Percentiles rank a stretch among this genome's conserved stretches.
Conservation (phyloP, 2,797 vertebrate species). For the Danio albolineatus region DNA sequence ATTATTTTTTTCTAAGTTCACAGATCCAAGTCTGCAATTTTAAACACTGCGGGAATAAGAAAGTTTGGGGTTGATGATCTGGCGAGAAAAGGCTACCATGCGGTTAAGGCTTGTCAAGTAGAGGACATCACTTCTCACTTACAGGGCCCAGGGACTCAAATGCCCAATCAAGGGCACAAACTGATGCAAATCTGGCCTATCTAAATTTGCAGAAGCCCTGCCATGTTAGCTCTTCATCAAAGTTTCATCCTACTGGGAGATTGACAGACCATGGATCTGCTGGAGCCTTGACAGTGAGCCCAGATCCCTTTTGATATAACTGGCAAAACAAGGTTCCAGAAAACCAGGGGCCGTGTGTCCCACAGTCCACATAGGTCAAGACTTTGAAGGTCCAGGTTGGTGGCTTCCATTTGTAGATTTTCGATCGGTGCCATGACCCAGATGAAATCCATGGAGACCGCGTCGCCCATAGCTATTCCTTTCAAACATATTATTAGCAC, state of each 20-base stretch:
- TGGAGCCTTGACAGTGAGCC: constrained; percentile 35
- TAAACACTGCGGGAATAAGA: constrained; percentile 21
- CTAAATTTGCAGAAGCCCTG: constrained; percentile 47
- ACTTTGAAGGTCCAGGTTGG: constrained; percentile 25
- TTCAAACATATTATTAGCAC: constrained; percentile 48
- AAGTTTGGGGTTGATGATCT: background rate
- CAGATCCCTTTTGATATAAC: constrained; percentile 41
- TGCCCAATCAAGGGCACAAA: constrained; percentile 31
- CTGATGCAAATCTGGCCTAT: constrained; percentile 41
- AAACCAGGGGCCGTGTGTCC: constrained; percentile 5
- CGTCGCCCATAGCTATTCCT: constrained; percentile 45
- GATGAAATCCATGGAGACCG: constrained; percentile 28
- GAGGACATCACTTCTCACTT: background rate
- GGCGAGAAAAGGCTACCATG: constrained; percentile 20
- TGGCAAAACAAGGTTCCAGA: constrained; percentile 13
- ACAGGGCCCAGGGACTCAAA: background rate
- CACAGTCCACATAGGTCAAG: constrained; percentile 31
- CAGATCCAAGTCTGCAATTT: constrained; percentile 32
- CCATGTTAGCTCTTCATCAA: constrained; percentile 51
- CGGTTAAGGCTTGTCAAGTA: background rate
- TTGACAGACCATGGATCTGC: constrained; percentile 47
- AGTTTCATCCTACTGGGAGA: constrained; percentile 32
- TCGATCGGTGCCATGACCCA: constrained; percentile 31
- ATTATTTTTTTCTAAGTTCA: constrained; percentile 29
- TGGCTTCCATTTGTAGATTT: constrained; percentile 3